phyloP scores from a whole-genome alignment of 2,113 vertebrate species.

The Chroicocephalus ridibundus region DNA sequence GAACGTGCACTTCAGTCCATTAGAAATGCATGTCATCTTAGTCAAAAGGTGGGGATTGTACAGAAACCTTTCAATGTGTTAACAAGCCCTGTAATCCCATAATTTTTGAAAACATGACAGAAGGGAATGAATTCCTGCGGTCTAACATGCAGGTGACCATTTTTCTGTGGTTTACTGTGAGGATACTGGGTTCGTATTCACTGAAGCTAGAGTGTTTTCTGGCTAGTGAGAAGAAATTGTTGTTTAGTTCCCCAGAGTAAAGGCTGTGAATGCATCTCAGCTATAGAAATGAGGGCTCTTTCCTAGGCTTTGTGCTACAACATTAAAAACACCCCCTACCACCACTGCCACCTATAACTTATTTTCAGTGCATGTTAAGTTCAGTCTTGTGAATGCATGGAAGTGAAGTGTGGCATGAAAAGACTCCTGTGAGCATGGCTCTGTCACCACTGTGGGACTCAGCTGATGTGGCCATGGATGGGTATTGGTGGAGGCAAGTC shows the following conservation, averaged over 20 bases:
- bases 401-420: background rate
- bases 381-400: background rate
- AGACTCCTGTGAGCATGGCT: rapidly evolving
- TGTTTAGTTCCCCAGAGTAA: background rate
- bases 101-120: background rate
- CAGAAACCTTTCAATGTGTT: background rate
- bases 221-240: background rate
- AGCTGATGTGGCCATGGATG: background rate
- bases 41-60: background rate
- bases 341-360: rapidly evolving
- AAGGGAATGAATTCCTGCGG: background rate
- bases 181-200: background rate
- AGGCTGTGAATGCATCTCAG: background rate
- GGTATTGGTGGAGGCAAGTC: background rate
- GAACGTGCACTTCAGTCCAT: background rate
- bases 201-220: background rate
- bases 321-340: rapidly evolving
- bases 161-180: background rate
- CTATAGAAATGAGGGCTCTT: rapidly evolving
- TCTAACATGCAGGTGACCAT: background rate
- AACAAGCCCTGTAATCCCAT: background rate
- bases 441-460: background rate
- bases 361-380: background rate
- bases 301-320: background rate
- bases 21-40: background rate